Evolutionary conservation across 2,888 invertebrate species (phyloP), one percentile per base, ranked within the genome.

Genomic region (Polia nebulosa): DNA sequence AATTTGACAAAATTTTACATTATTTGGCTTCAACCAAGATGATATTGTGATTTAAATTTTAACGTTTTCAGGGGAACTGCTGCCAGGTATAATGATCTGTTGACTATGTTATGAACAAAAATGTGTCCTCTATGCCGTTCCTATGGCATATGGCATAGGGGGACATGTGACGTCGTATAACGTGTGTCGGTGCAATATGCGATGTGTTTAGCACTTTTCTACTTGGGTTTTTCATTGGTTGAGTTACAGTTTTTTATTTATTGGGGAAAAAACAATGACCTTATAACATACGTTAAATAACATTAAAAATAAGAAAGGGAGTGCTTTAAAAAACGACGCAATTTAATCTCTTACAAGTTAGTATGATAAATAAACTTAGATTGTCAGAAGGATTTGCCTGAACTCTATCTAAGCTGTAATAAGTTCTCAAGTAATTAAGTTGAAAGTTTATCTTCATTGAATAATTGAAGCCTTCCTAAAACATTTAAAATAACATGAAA

Each of bases 391-490:
- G 25, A 51, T 22, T 65, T 36, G 8, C 36, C 8, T 15, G 27
- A 41, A 74, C 49, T 51, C 8, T 13, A 29, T n/a, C 51, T 52
- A 55, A 71, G 41, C 44, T 66, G 69, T 76, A 41, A 56, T 41
- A 44, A 44, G 17, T 27, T 7, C 9, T 22, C 9, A 45, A 36
- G 49, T 36, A 49, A 57, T 76, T 59, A 44, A 76, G 15, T 69
- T 57, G 57, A 13, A 45, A 75, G 55, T 60, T 57, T 52, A 72
- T 77, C 39, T 34, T 62, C 13, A 47, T 22, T 41, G 59, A 44
- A 20, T 55, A 53, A 47, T 72, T 59, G 6, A 49, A 62, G 45
- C 34, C 11, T 32, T 49, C n/a, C 27, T 22, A 45, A 34, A 55
- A 44, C 11, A 32, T 41, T 56, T 20, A 53, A 64, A 65, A 62